Evolutionary conservation across 2,797 vertebrate species (phyloP), one percentile per base, ranked within the genome.

Genomic region (Melanotaenia boesemani): DNA sequence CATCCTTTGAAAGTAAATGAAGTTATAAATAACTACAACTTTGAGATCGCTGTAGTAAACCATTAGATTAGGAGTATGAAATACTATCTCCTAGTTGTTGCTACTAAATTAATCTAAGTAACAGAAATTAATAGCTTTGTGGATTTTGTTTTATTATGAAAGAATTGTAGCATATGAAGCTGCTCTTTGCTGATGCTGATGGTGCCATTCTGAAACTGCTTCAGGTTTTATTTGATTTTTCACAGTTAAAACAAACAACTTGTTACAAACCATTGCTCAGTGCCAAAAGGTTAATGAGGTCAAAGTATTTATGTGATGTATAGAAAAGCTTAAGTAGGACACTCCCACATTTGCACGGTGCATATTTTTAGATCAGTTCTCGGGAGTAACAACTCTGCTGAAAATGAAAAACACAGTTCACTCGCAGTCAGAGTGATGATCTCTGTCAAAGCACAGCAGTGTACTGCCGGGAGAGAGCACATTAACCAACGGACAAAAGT

Each of bases 371-470:
- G 20, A 52, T 60, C 6, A 66, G 55, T 62, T 77, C 30, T 26
- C 36, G 13, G 60, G 56, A 46, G 61, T 60, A 48, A 60, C 30
- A 70, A 60, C 67, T 61, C 50, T 56, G 46, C n/a, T 71, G 63
- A 71, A 67, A 37, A 63, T 66, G n/a, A 67, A 72, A 69, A 62
- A 67, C 48, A 61, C 41, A 72, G 69, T 72, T 77, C 69, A 72
- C 48, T 22, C 34, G 30, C 9, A 54, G 57, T 39, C 75, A 67
- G 56, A 71, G 48, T 56, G 60, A 72, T 72, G 36, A 63, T 63
- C 48, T 55, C 46, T 63, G 60, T 55, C 60, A 41, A 48, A 55
- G 37, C 32, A 26, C 30, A 77, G 59, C 34, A 24, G 28, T 48
- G 54, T 46, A 36, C 28, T 56, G 68, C 50, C 63, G 37, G 24